These are phyloP conservation scores for rat (Rattus norvegicus) DNA, from an alignment of 2,113 vertebrate genomes.

Conservation along the genomic window GRCr8 NC_086033.1:21501501-21502000, in stretches of 20 bases:
- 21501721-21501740: slow-evolving; percentile 79
- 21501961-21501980: slow-evolving; percentile 37
- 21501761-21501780: slow-evolving; percentile 16
- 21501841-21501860: background rate
- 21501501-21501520: slow-evolving; percentile 78
- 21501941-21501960: background rate
- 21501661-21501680: slow-evolving; percentile 84
- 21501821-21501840: slow-evolving; percentile 47
- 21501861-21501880: background rate
- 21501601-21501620: slow-evolving; percentile 85
- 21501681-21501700: slow-evolving; percentile 74
- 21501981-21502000: background rate
- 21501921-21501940: background rate
- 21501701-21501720: slow-evolving; percentile 84
- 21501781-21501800: slow-evolving; percentile 60
- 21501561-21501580: slow-evolving; percentile 84
- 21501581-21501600: slow-evolving; percentile 85
- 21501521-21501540: slow-evolving; percentile 82
- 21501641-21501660: slow-evolving; percentile 84
- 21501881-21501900: slow-evolving; percentile 13
- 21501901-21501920: slow-evolving; percentile 1
- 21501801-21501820: slow-evolving; percentile 34
- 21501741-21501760: slow-evolving; percentile 71
- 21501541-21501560: slow-evolving; percentile 87
- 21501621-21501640: slow-evolving; percentile 84